Base-by-base conservation (phyloP, 2,888 invertebrate genomes). In the Nymphalis polychloros region DNA sequence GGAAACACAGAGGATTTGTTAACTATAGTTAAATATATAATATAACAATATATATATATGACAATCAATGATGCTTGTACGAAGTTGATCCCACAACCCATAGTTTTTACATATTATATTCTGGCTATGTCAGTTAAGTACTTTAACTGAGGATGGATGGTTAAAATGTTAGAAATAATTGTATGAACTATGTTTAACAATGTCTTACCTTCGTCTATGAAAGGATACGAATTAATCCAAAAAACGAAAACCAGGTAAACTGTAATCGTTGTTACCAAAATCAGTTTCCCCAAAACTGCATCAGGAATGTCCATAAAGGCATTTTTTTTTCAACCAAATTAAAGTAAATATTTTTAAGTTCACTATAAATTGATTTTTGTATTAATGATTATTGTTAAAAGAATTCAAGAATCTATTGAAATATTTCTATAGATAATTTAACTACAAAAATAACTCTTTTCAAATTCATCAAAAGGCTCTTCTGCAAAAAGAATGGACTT, bases 161-260 rank as follows among this genome's bases (percentile, higher is more conserved):
- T 13, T 41, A 41, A 41, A 13, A 13, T 41, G 3, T 13, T 8
- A 50, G 4, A 50, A 8, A 19, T 50, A 53, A 53, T 16, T 23
- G 2, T 27, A 27, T 5, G 4, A 53, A 27, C 1, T 16, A 27
- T 10, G 10, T 41, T 53, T 16, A 5, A 6, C 2, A 16, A 63
- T 61, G 76, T 63, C 81, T 83, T 80, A 92, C 95, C 93, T 90
- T 93, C 89, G 79, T 93, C 93, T 77, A 95, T 93, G 78, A 96
- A 95, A 2, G 96, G 96, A 76, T 95, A 92, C 59, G 94, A 93
- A 68, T 95, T 94, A 20, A 95, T 86, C 96, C 96, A 96, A 68
- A 94, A 84, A 48, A 94, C 93, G 72, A 95, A 93, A 77, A 95
- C 92, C 0, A 93, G 74, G 77, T 95, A 95, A 65, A 93, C 77